Conservation (phyloP, 2,888 invertebrate genomes). For the Crocallis elinguaria region DNA sequence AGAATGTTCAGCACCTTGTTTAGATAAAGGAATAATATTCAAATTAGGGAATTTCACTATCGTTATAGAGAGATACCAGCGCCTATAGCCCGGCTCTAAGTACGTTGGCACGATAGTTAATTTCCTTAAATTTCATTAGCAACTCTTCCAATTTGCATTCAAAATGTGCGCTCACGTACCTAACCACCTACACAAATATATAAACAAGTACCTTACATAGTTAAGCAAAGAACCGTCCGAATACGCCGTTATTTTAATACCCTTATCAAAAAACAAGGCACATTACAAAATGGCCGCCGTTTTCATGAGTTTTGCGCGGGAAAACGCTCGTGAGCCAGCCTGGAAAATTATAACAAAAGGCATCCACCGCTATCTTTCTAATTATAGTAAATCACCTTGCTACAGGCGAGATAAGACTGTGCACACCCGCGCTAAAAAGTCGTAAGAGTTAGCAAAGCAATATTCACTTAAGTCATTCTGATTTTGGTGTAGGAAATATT, state of each 20-base stretch:
- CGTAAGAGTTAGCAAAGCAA: conserved; percentile 58
- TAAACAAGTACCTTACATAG: conserved; percentile 63
- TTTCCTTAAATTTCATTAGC: conserved; percentile 72
- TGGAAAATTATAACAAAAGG: conserved; percentile 85
- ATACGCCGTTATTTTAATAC: conserved; percentile 81
- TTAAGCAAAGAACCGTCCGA: conserved; percentile 71
- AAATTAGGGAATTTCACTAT: conserved; percentile 42
- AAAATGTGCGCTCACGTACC: conserved; percentile 78
- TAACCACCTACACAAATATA: conserved; percentile 67
- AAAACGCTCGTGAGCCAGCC: conserved; percentile 79
- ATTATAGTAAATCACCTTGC: conserved; percentile 85
- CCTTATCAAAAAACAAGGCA: conserved; percentile 85
- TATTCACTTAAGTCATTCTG: conserved; percentile 64
- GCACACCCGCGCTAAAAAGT: conserved; percentile 64
- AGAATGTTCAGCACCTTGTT: conserved; percentile 37
- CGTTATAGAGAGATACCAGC: conserved; percentile 37
- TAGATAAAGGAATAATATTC: conserved; percentile 43
- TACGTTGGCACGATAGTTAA: conserved; percentile 50
- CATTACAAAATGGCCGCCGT: conserved; percentile 83
- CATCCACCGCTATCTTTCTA: conserved; percentile 85
- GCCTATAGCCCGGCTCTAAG: conserved; percentile 41
- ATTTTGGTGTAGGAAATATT: conserved; percentile 55
- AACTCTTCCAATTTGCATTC: conserved; percentile 76
- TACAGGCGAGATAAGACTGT: conserved; percentile 81
- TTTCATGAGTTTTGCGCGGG: conserved; percentile 82